A percentile compares a stretch with the other conserved stretches of the same genome.
Conservation (phyloP, 1,140 invertebrate species). For the Ladona fulva region DNA sequence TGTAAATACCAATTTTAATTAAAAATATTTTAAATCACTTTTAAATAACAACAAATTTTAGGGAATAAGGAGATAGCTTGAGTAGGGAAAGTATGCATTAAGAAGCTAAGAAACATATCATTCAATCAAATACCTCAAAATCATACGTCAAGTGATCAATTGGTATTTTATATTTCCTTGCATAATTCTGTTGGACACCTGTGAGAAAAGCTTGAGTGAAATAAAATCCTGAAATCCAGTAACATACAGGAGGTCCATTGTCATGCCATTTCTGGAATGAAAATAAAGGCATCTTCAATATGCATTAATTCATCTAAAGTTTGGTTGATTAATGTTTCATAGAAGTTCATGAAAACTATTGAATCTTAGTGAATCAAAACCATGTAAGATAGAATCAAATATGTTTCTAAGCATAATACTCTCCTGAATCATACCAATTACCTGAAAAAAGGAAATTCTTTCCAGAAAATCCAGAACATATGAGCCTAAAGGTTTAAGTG, state of each 20-base stretch:
- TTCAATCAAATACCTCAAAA: conserved; percentile 49
- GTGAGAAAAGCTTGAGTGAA: conserved; percentile 95
- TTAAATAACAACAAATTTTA: too few relatives aligned
- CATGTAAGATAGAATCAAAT: background rate
- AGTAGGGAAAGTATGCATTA: too few relatives aligned
- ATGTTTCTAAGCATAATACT: background rate
- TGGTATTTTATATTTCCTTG: conserved; percentile 80
- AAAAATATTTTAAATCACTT: too few relatives aligned
- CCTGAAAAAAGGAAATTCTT: conserved; percentile 70
- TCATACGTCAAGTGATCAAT: conserved; percentile 84
- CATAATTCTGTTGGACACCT: conserved; percentile 86
- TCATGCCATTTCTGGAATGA: conserved; percentile 66
- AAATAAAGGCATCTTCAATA: conserved; percentile 22
- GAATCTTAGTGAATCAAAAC: background rate
- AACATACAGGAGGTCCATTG: conserved; percentile 66
- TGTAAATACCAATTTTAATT: too few relatives aligned
- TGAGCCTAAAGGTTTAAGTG: conserved; percentile 81
- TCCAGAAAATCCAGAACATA: conserved; percentile 82
- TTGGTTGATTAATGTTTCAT: too few relatives aligned
- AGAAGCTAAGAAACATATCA: too few relatives aligned
- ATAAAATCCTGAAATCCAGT: conserved; percentile 92
- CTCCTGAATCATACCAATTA: too few relatives aligned
- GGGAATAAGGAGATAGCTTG: too few relatives aligned
- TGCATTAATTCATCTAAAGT: too few relatives aligned
- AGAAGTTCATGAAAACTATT: too few relatives aligned